These are phyloP conservation scores for Lamellibrachia satsuma DNA, from an alignment of 2,888 invertebrate species.

Conservation along the genomic window DNA sequence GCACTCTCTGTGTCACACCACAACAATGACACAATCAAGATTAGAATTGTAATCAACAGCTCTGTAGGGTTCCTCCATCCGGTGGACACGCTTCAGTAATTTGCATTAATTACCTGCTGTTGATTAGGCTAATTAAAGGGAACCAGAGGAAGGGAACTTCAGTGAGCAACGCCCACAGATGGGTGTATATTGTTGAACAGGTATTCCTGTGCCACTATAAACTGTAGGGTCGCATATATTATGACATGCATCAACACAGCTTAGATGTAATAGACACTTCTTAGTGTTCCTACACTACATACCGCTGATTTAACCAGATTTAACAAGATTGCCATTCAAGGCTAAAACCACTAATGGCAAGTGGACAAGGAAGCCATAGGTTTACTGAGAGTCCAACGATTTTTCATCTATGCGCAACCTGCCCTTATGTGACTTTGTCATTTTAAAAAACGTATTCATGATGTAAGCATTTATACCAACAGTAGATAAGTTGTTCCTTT, in stretches of 20 bases:
- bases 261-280: neutral
- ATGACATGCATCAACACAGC: neutral
- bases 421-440: too few species aligned
- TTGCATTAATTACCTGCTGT: neutral
- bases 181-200: neutral
- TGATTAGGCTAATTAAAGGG: constrained; percentile 17
- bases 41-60: constrained; percentile 17
- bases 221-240: neutral
- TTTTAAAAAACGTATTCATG: too few species aligned
- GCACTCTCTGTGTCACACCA: neutral
- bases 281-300: neutral
- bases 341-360: too few species aligned
- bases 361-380: too few species aligned
- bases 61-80: neutral
- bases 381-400: too few species aligned
- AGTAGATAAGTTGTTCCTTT: too few species aligned
- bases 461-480: too few species aligned
- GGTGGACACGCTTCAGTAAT: neutral
- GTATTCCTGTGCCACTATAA: neutral
- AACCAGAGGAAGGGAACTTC: neutral
- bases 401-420: too few species aligned
- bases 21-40: constrained; percentile 17
- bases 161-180: neutral
- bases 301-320: neutral
- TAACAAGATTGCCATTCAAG: too few species aligned